Percentiles rank a stretch among this genome's conserved stretches.
These are phyloP conservation scores for Pteronotus mesoamericanus DNA, from an alignment of 2,797 vertebrate species.

Conservation along the genomic window DNA sequence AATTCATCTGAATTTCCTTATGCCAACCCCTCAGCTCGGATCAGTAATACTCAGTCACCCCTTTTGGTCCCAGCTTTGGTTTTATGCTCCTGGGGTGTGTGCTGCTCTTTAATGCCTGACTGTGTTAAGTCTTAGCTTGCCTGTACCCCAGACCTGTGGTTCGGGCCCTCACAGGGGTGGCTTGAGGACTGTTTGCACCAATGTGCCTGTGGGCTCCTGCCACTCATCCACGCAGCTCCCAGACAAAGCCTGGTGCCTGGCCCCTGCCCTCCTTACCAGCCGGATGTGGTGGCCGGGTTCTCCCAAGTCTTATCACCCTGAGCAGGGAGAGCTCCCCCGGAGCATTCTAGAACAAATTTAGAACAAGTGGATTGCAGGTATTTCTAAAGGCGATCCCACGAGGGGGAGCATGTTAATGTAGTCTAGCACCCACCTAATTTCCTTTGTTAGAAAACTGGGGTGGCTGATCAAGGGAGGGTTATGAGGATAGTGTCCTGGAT, in stretches of 20 bases:
- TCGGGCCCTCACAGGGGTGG: background rate
- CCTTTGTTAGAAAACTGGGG: background rate
- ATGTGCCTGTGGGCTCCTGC: background rate
- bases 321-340: background rate
- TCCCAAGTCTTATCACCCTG: background rate
- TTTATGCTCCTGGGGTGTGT: background rate
- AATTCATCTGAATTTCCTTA: background rate
- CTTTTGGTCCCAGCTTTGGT: background rate
- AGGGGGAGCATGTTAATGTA: background rate
- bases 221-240: background rate
- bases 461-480: background rate
- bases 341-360: slow-evolving; percentile 29
- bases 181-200: background rate
- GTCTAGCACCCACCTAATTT: background rate
- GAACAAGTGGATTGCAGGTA: background rate
- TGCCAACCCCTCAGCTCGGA: background rate
- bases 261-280: background rate
- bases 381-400: background rate
- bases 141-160: background rate
- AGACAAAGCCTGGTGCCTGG: background rate
- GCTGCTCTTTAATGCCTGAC: background rate
- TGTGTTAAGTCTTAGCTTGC: background rate
- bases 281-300: background rate
- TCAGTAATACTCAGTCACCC: background rate
- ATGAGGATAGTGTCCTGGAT: background rate